Percentiles rank a stretch among this genome's conserved stretches.
Evolutionary conservation across 1,140 invertebrate genomes (phyloP).

Genomic region (Orchesella cincta): DNA sequence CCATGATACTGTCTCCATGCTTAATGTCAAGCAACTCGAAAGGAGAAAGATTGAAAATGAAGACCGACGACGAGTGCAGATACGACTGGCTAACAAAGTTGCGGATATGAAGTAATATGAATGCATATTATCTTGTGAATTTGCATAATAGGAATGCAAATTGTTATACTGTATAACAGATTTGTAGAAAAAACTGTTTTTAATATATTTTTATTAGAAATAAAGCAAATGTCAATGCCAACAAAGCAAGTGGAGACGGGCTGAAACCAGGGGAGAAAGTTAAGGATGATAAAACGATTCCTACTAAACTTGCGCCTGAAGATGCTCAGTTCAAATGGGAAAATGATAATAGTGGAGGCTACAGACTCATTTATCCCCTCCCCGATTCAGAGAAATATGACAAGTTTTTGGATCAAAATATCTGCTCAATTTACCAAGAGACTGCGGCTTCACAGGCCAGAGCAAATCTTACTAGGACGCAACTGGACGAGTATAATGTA

Average conservation of each 20-base stretch:
- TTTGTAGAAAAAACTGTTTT: background rate
- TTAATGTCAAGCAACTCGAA: conserved; percentile 78
- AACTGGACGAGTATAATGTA: conserved; percentile 48
- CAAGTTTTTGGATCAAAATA: conserved; percentile 72
- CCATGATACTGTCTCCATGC: conserved; percentile 77
- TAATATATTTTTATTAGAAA: background rate
- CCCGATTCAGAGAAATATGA: conserved; percentile 64
- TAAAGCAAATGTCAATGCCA: background rate
- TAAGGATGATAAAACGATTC: conserved; percentile 41
- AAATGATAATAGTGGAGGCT: conserved; percentile 65
- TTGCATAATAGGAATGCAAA: background rate
- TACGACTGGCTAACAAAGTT: conserved; percentile 54
- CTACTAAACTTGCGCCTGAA: conserved; percentile 16
- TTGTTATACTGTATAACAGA: background rate
- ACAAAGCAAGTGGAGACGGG: background rate
- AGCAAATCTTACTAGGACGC: conserved; percentile 35
- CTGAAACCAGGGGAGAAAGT: conserved; percentile 63
- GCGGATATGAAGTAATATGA: conserved; percentile 23
- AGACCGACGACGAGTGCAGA: conserved; percentile 57
- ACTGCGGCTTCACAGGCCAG: conserved; percentile 61
- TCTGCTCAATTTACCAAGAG: conserved; percentile 71
- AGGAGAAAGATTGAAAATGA: conserved; percentile 70
- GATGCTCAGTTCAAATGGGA: conserved; percentile 39
- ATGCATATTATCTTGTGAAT: background rate
- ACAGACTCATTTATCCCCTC: conserved; percentile 63